These are phyloP conservation scores for Scaptomyza hsui DNA, from an alignment of 1,140 invertebrate species.

Conservation along the genomic window DNA sequence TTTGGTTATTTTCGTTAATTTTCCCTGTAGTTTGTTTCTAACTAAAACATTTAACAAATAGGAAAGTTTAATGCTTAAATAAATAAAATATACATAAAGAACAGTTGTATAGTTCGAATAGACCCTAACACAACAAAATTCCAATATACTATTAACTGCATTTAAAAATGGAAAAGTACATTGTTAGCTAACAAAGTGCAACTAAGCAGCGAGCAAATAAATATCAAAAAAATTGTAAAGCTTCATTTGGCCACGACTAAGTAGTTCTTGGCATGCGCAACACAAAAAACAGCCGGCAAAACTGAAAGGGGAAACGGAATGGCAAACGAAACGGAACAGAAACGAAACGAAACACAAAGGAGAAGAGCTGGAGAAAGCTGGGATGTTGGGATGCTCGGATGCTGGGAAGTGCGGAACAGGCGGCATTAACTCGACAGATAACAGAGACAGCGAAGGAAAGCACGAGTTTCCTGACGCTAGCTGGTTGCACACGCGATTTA, in stretches of 20 bases:
- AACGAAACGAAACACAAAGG: conserved; percentile 27
- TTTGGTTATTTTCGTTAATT: too few species aligned
- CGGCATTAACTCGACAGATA: conserved; percentile 20
- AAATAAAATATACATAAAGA: too few species aligned
- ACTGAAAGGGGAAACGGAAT: conserved; percentile 22
- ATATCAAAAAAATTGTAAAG: conserved; percentile 40
- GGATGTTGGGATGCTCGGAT: conserved; percentile 1
- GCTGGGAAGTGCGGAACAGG: conserved; percentile 34
- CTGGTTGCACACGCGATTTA: conserved; percentile 49
- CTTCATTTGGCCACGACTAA: not conserved
- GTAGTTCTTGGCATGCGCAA: conserved; percentile 57
- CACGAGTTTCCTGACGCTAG: conserved; percentile 43
- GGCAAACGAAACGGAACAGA: conserved; percentile 4
- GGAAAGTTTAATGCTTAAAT: too few species aligned
- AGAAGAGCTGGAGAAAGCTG: conserved; percentile 7
- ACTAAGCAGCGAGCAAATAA: conserved; percentile 55
- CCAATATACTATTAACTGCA: not conserved
- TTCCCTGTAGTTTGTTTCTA: too few species aligned
- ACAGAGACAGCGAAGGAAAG: conserved; percentile 13
- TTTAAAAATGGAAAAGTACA: conserved; percentile 17
- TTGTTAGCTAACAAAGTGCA: conserved; percentile 54
- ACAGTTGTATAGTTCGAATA: too few species aligned
- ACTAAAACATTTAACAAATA: too few species aligned
- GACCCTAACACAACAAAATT: not conserved
- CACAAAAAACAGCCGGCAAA: conserved; percentile 22